phyloP scores from a whole-genome alignment of 1,140 invertebrate genomes.

The Drosophila biarmipes region DNA sequence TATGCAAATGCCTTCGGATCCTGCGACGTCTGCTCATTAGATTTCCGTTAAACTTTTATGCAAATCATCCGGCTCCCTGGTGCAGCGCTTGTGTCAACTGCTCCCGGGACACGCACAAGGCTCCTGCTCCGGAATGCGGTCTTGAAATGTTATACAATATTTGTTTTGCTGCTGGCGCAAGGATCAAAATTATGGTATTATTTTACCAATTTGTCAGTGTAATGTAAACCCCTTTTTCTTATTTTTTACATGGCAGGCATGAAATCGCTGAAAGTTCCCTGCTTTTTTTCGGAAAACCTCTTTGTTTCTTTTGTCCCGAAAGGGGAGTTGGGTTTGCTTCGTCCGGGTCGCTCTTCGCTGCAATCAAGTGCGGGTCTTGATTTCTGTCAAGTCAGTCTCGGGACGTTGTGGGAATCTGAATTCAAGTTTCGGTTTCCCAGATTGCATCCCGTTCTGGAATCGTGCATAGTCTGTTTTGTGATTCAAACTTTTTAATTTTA shows the following conservation, averaged over 20 bases:
- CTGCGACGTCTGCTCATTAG: conserved; percentile 59
- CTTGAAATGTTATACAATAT: conserved; percentile 76
- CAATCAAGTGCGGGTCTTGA: conserved; percentile 71
- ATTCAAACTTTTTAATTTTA: conserved; percentile 47
- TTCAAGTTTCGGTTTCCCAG: conserved; percentile 35
- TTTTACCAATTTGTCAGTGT: conserved; percentile 80
- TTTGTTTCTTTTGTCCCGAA: conserved; percentile 52
- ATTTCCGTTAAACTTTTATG: conserved; percentile 80
- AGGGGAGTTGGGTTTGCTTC: conserved; percentile 18
- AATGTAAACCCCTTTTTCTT: conserved; percentile 57
- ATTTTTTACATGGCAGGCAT: conserved; percentile 55
- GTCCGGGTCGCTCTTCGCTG: conserved; percentile 18
- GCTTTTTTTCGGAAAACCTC: conserved; percentile 27
- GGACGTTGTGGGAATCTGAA: conserved; percentile 49
- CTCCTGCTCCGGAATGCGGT: conserved; percentile 15
- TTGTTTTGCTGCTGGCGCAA: conserved; percentile 67
- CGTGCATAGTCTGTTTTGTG: conserved; percentile 31
- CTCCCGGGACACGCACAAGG: conserved; percentile 39
- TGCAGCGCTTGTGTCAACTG: conserved; percentile 52
- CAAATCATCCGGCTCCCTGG: conserved; percentile 57
- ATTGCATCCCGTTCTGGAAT: conserved; percentile 28
- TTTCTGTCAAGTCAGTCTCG: conserved; percentile 68
- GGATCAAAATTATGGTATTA: conserved; percentile 77
- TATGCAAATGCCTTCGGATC: conserved; percentile 47
- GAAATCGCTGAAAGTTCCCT: conserved; percentile 56